Conservation (phyloP, 2,797 vertebrate genomes). For the Semaprochilodus insignis region DNA sequence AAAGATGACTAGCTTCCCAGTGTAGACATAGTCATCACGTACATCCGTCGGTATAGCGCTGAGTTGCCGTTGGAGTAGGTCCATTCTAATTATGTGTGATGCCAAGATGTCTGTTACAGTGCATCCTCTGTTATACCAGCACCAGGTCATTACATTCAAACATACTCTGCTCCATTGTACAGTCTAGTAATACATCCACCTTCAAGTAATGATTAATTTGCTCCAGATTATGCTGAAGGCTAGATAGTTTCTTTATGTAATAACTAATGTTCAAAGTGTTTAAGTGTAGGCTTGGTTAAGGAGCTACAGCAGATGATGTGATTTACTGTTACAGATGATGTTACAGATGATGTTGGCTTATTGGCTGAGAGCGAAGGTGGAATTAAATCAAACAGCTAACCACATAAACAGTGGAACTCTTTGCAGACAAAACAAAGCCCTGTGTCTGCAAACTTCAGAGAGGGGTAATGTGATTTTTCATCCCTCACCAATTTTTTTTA, state of each 20-base stretch:
- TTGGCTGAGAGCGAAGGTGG: slow-evolving; percentile 2
- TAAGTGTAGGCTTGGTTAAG: neutral
- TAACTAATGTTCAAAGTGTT: neutral
- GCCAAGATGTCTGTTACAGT: slow-evolving; percentile 14
- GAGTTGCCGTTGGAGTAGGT: slow-evolving; percentile 48
- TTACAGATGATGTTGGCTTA: too few species aligned
- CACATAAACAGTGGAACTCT: neutral
- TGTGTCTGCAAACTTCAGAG: slow-evolving; percentile 23
- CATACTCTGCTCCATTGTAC: neutral
- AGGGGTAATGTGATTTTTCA: neutral
- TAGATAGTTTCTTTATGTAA: neutral
- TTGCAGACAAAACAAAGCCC: slow-evolving; percentile 35
- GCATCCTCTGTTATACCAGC: slow-evolving; percentile 48
- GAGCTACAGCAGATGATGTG: neutral
- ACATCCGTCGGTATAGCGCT: slow-evolving; percentile 37
- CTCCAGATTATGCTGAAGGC: neutral
- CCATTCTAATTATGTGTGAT: slow-evolving; percentile 51
- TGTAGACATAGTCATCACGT: slow-evolving; percentile 30
- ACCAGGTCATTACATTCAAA: neutral
- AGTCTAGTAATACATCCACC: neutral
- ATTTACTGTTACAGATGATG: slow-evolving; percentile 26
- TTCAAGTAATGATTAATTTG: neutral
- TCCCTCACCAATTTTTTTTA: too few species aligned
- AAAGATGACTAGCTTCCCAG: slow-evolving; percentile 15
- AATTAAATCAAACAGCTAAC: slow-evolving; percentile 8